These are phyloP conservation scores for Gadus chalcogrammus DNA, from an alignment of 2,113 vertebrate species.

Conservation along the genomic window DNA sequence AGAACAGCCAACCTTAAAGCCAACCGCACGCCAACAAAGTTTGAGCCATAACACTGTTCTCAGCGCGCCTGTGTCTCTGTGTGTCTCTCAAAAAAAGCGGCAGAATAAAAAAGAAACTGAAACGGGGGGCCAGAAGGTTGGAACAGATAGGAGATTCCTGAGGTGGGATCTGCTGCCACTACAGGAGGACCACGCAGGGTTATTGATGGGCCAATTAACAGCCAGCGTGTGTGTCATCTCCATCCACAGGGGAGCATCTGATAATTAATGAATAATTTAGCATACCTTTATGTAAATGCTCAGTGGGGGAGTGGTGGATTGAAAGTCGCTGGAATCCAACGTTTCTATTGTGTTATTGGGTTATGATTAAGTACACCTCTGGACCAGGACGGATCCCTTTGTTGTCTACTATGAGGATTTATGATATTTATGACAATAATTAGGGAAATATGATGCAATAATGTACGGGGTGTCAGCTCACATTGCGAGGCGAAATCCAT, in stretches of 20 bases:
- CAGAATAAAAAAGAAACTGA: too few species aligned
- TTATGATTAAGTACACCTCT: slow-evolving; percentile 54
- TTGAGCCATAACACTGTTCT: too few species aligned
- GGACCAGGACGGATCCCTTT: slow-evolving; percentile 38
- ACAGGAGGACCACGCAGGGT: slow-evolving; percentile 56
- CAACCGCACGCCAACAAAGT: too few species aligned
- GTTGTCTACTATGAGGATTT: slow-evolving; percentile 37
- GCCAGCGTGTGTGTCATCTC: slow-evolving; percentile 66
- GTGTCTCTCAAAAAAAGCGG: too few species aligned
- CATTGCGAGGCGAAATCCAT: too few species aligned
- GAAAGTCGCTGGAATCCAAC: slow-evolving; percentile 53
- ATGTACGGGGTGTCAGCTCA: too few species aligned
- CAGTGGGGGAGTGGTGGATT: slow-evolving; percentile 47
- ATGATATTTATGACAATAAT: slow-evolving; percentile 17
- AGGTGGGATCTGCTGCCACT: slow-evolving; percentile 60
- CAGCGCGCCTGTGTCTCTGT: too few species aligned
- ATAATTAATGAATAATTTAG: slow-evolving; percentile 78
- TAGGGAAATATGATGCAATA: neutral
- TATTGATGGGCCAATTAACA: slow-evolving; percentile 82
- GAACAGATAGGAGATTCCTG: slow-evolving; percentile 62
- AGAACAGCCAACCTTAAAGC: too few species aligned
- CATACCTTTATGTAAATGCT: slow-evolving; percentile 72
- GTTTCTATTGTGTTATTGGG: slow-evolving; percentile 51
- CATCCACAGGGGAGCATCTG: slow-evolving; percentile 63
- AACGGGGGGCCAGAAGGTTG: slow-evolving; percentile 55